Percentiles rank a stretch among this genome's conserved stretches.
These are phyloP conservation scores for Zoanthus sansibaricus DNA, from an alignment of 92 coral and sea anemone species.

Conservation along the genomic window DNA sequence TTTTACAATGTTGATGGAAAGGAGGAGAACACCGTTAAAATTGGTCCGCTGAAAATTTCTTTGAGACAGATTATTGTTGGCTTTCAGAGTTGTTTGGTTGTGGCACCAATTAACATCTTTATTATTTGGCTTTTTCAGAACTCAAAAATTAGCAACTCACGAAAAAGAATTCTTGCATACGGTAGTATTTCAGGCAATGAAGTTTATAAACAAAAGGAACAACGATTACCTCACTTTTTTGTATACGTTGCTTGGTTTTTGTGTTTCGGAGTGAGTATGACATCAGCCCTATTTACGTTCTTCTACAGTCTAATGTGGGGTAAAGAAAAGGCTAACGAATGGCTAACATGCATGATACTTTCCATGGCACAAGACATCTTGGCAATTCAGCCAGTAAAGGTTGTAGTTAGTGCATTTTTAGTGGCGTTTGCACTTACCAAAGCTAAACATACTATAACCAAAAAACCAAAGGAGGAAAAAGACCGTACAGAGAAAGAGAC, in stretches of 20 bases:
- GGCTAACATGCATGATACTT: constrained; percentile 13
- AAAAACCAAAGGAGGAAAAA: not conserved
- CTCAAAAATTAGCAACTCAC: not conserved
- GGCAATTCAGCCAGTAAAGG: constrained; percentile 21
- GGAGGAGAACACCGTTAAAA: constrained; percentile 11
- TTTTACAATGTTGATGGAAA: constrained; percentile 60
- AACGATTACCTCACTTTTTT: constrained; percentile 61
- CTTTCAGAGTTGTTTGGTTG: constrained; percentile 65
- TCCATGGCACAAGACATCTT: constrained; percentile 17
- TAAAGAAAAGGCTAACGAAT: constrained; percentile 51
- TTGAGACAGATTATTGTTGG: constrained; percentile 62
- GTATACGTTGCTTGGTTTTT: constrained; percentile 70
- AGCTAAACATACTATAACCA: too few relatives aligned
- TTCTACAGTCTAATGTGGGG: constrained; percentile 78
- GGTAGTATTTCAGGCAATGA: too few relatives aligned
- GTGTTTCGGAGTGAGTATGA: constrained; percentile 43
- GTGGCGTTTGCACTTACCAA: constrained; percentile 16
- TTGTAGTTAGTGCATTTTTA: not conserved
- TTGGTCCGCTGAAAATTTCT: constrained; percentile 65
- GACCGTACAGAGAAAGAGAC: not conserved
- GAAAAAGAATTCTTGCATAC: not conserved
- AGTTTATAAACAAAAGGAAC: not conserved
- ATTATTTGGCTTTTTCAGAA: constrained; percentile 27
- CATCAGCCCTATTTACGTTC: constrained; percentile 64
- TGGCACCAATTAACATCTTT: constrained; percentile 65